These are phyloP conservation scores for Epinotia nisella DNA, from an alignment of 2,888 invertebrate species.

Conservation along the genomic window DNA sequence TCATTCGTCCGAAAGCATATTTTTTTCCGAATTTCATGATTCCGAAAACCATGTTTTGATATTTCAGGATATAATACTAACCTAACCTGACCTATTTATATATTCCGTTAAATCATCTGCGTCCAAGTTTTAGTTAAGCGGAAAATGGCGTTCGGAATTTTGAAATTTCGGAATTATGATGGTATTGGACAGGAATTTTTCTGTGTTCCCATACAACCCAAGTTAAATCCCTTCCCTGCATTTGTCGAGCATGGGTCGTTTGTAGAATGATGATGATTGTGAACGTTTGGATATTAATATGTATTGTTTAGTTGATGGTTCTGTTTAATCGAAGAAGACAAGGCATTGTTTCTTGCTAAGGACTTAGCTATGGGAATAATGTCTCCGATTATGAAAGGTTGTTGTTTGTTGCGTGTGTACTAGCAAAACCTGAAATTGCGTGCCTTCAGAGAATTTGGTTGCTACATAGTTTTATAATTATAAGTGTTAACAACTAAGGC, in stretches of 20 bases:
- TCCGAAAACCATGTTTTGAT: no score
- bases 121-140: no score
- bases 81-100: no score
- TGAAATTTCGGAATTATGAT: no score
- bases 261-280: background rate
- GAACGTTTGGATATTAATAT: background rate
- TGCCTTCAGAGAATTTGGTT: conserved; percentile 39
- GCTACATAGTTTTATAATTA: conserved; percentile 34
- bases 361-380: conserved; percentile 28
- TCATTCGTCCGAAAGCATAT: no score
- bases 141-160: no score
- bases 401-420: conserved; percentile 35
- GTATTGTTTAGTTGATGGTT: background rate
- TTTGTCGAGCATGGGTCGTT: background rate
- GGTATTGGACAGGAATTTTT: no score
- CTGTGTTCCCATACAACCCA: background rate
- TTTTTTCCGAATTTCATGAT: no score
- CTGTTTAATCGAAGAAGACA: conserved; percentile 5
- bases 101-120: no score
- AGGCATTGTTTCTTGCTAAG: conserved; percentile 26
- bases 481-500: conserved; percentile 29
- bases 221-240: background rate
- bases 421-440: conserved; percentile 42
- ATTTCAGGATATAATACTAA: no score
- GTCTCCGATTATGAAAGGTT: conserved; percentile 26